Evolutionary conservation across 2,888 invertebrate genomes (phyloP).

Genomic region (Toxonevra muliebris): DNA sequence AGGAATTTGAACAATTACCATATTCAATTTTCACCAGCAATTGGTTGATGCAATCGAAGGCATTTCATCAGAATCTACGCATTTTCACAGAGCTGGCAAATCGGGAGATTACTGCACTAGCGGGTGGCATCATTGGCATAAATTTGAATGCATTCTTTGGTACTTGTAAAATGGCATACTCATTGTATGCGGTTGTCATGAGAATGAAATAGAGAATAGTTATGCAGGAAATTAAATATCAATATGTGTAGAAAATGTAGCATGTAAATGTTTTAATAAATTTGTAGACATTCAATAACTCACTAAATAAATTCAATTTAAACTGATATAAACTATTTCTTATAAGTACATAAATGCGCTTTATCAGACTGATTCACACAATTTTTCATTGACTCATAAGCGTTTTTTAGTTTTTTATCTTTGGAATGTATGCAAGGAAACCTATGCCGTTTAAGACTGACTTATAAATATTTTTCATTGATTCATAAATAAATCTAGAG

Average conservation of each 20-base stretch:
- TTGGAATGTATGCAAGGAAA: too few species aligned
- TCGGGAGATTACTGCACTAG: slow-evolving; percentile 30
- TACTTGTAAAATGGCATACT: slow-evolving; percentile 40
- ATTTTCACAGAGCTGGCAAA: slow-evolving; percentile 37
- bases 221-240: background rate
- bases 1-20: slow-evolving; percentile 36
- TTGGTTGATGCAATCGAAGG: slow-evolving; percentile 34
- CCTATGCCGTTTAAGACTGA: too few species aligned
- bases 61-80: slow-evolving; percentile 30
- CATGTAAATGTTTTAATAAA: too few species aligned
- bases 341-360: too few species aligned
- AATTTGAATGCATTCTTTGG: slow-evolving; percentile 39
- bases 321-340: too few species aligned
- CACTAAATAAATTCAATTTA: background rate
- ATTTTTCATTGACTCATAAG: too few species aligned
- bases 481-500: too few species aligned
- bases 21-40: slow-evolving; percentile 41
- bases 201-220: slow-evolving; percentile 33
- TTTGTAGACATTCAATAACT: too few species aligned
- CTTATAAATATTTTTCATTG: too few species aligned
- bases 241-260: background rate
- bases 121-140: slow-evolving; percentile 39
- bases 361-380: too few species aligned
- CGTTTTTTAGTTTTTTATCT: too few species aligned
- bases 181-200: slow-evolving; percentile 38